Base-by-base conservation (phyloP, 2,113 vertebrate species). In the Camarhynchus parvulus region DNA sequence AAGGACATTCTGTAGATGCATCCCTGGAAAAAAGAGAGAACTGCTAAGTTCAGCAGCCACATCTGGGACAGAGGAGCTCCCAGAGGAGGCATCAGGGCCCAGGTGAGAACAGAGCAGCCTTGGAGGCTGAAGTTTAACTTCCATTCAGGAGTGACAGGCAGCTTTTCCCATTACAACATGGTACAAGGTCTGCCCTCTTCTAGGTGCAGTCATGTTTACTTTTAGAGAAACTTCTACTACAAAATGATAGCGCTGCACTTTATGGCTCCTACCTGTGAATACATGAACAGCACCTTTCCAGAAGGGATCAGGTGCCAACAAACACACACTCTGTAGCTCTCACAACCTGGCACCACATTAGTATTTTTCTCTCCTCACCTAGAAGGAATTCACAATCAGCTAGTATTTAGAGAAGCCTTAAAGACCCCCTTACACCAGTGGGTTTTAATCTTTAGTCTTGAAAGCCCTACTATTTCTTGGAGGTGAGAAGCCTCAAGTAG, bases 101-200 rank as follows among this genome's bases (percentile, higher is more conserved):
- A 50, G 12, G 9, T 1, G 3, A 47, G 47, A 77, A 52, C 5
- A n/a, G 11, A 63, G 10, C 12, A 61, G 13, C n/a, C 55, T n/a
- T 19, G 18, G 66, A 84, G 47, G 44, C 67, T 61, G n/a, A 86
- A 61, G 79, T 52, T n/a, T 16, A 21, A 41, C 59, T 74, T 55
- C n/a, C 35, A 30, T 39, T 80, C 17, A 33, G 21, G 28, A 76
- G 12, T 19, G 58, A 74, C 55, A 88, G 30, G 27, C 9, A 68
- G 55, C 35, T 80, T 67, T 77, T 42, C 61, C 24, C 58, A 31
- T 78, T 56, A 56, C 47, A 75, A 59, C 69, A 91, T 4, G 47
- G 92, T 73, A 76, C 90, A 93, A 90, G n/a, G 93, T 95, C 69
- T 83, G 68, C 15, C 19, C 27, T 78, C 42, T 76, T 53, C 47